Evolutionary conservation across 2,888 invertebrate genomes (phyloP), one percentile per base, ranked within the genome.

Genomic region (Carpatolechia fugitivella): DNA sequence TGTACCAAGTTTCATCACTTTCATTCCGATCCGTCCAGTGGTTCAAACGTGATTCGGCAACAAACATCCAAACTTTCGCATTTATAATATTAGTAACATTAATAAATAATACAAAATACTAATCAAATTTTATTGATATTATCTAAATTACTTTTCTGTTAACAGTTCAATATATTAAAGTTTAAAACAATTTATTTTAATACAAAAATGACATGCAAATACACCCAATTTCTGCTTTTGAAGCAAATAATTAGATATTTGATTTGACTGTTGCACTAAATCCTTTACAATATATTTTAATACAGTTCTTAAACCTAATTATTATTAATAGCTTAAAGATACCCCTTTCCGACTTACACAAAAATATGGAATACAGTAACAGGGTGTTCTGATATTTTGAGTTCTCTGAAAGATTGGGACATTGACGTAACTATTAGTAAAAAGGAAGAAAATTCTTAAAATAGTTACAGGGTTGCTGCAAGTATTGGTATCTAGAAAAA

Each of bases 341-440:
- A 69, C 69, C 68, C 24, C 67, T 59, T 58, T 61, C 61, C 69
- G 55, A 55, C 52, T 61, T 55, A 55, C 24, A 41, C 11, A 56
- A 6, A 59, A 51, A 56, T 56, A 56, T 57, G 52, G 57, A 50
- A 51, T 20, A 40, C 24, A n/a, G n/a, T n/a, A n/a, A n/a, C n/a
- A 44, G 29, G 29, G 44, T 29, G 24, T 16, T 8, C 7, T n/a
- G 13, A 36, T 13, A 8, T 36, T 36, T n/a, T 1, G 13, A 13
- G 13, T n/a, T n/a, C 1, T 3, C 16, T 1, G 7, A 16, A 5
- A 1, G 33, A 33, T 11, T 1, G 8, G 8, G 5, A 11, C 2
- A 11, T n/a, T 33, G 8, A 8, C 2, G n/a, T 5, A 33, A 33
- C 3, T 33, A n/a, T 8, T 3, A 3, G 10, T 8, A 6, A 33